Percentiles rank a stretch among this genome's conserved stretches.
Evolutionary conservation across 2,797 vertebrate genomes (phyloP).

Genomic region (Xyrichtys novacula): DNA sequence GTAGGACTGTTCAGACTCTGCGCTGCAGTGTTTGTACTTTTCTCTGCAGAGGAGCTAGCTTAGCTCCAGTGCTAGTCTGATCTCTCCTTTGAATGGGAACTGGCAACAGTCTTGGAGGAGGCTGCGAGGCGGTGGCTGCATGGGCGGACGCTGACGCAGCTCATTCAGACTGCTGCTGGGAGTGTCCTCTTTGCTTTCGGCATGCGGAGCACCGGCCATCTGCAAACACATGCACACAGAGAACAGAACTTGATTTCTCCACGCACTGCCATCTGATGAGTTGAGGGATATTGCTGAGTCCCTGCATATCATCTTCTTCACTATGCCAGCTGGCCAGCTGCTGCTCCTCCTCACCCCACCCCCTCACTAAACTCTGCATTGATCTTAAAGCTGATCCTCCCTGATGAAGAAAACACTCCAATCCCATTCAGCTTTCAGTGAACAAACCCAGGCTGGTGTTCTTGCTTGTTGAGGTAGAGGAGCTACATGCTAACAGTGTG

Average conservation of each 20-base stretch:
- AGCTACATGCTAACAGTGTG: slow-evolving; percentile 25
- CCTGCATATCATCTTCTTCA: slow-evolving; percentile 37
- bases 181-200: slow-evolving; percentile 58
- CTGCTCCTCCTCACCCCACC: slow-evolving; percentile 50
- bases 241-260: slow-evolving; percentile 18
- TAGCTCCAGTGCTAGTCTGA: slow-evolving; percentile 25
- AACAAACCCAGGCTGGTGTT: slow-evolving; percentile 40
- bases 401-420: slow-evolving; percentile 13
- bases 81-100: slow-evolving; percentile 37
- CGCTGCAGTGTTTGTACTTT: slow-evolving; percentile 19
- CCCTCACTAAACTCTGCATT: slow-evolving; percentile 48
- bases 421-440: slow-evolving; percentile 7
- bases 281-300: slow-evolving; percentile 43
- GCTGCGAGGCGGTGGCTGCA: slow-evolving; percentile 62
- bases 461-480: slow-evolving; percentile 2
- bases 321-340: slow-evolving; percentile 57
- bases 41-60: slow-evolving; percentile 33
- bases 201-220: slow-evolving; percentile 39
- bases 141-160: slow-evolving; percentile 73
- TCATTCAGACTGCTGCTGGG: slow-evolving; percentile 70
- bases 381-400: slow-evolving; percentile 48
- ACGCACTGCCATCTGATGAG: slow-evolving; percentile 42
- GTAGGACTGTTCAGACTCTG: slow-evolving; percentile 13
- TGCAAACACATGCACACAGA: slow-evolving; percentile 12
- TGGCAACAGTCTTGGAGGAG: slow-evolving; percentile 43